Evolutionary conservation across 2,113 vertebrate genomes (phyloP).

Genomic region (Pseudopodoces humilis): DNA sequence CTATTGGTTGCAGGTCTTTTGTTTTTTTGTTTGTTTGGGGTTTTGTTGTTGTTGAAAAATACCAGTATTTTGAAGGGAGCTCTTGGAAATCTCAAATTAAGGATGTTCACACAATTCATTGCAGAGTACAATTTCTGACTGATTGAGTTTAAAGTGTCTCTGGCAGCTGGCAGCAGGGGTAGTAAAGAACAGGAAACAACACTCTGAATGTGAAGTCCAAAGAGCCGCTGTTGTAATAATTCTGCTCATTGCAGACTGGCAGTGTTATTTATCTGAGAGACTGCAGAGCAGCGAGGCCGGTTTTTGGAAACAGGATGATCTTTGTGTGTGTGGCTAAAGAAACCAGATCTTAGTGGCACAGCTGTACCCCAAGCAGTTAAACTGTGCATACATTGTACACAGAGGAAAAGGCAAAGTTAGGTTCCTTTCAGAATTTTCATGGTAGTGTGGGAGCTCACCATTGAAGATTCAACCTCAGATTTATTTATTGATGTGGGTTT

Average conservation of each 20-base stretch:
- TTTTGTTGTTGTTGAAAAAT: neutral
- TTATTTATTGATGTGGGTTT: neutral
- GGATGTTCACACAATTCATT: conserved; percentile 58
- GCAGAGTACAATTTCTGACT: neutral
- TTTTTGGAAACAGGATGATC: conserved; percentile 69
- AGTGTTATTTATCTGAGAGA: conserved; percentile 64
- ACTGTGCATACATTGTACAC: conserved; percentile 31
- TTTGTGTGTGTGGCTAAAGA: conserved; percentile 70
- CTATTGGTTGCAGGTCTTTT: neutral
- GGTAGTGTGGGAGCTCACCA: neutral
- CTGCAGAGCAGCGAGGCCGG: neutral
- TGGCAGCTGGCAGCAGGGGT: conserved; percentile 42
- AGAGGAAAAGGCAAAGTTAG: neutral
- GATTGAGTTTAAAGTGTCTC: conserved; percentile 49
- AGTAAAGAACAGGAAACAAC: conserved; percentile 64
- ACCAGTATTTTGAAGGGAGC: conserved; percentile 15
- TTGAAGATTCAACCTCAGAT: neutral
- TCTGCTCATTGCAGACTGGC: neutral
- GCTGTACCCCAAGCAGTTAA: conserved; percentile 55
- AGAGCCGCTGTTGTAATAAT: conserved; percentile 40
- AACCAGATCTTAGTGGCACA: conserved; percentile 15
- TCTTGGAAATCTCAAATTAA: conserved; percentile 42
- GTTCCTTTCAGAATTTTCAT: neutral
- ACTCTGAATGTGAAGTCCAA: conserved; percentile 46
- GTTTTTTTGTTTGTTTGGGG: neutral